These are phyloP conservation scores for Heteromyza rotundicornis DNA, from an alignment of 2,888 invertebrate species.

Conservation along the genomic window DNA sequence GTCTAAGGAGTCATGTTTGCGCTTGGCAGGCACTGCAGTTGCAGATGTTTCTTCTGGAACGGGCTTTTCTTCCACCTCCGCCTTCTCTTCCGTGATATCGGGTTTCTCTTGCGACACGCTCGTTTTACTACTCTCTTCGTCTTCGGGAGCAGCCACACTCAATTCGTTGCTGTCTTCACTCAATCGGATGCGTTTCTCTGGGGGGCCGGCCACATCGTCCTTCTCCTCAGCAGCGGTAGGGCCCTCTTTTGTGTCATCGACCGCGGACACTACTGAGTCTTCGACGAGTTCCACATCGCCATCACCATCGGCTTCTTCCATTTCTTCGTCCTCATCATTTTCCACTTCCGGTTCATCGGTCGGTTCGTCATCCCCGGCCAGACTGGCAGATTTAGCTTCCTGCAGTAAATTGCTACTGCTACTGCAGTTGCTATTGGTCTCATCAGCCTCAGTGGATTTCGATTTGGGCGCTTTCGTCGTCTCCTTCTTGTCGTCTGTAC, in stretches of 20 bases:
- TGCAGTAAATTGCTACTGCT: constrained; percentile 51
- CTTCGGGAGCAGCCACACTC: neutral
- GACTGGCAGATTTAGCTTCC: constrained; percentile 35
- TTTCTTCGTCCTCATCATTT: constrained; percentile 28
- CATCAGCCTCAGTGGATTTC: constrained; percentile 32
- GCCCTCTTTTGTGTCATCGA: constrained; percentile 22
- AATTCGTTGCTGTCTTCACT: constrained; percentile 32
- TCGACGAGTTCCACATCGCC: constrained; percentile 19
- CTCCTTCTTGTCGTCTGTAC: constrained; percentile 7
- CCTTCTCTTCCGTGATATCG: constrained; percentile 8
- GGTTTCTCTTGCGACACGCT: neutral
- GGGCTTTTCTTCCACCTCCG: constrained; percentile 2
- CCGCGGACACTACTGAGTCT: constrained; percentile 33
- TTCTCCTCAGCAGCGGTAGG: neutral
- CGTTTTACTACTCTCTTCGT: too few species aligned
- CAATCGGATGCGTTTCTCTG: constrained; percentile 39
- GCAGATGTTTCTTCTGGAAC: constrained; percentile 17
- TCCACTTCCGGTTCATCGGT: constrained; percentile 28
- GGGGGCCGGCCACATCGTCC: constrained; percentile 31
- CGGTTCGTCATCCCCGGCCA: constrained; percentile 20
- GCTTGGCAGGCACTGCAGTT: constrained; percentile 12
- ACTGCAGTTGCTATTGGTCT: constrained; percentile 49
- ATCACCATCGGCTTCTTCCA: constrained; percentile 22
- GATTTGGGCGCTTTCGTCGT: constrained; percentile 20
- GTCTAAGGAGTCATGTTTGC: constrained; percentile 18